phyloP scores from a whole-genome alignment of 2,888 invertebrate genomes.

The Sussaba pulchella region DNA sequence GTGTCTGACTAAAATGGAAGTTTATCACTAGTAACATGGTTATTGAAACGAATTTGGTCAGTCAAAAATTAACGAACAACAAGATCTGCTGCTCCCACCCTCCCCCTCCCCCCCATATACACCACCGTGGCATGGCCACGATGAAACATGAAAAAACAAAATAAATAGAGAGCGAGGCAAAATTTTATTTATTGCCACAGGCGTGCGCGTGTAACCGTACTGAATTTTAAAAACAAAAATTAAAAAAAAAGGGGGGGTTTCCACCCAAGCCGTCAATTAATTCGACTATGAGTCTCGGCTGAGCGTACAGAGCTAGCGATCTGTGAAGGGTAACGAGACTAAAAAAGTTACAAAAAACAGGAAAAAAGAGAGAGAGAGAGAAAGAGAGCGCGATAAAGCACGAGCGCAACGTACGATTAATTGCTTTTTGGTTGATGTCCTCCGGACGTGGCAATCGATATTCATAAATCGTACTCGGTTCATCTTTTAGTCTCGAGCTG shows the following conservation, averaged over 20 bases:
- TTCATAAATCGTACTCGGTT: constrained; percentile 42
- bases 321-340: constrained; percentile 20
- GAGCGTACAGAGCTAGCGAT: constrained; percentile 10
- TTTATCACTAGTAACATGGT: constrained; percentile 24
- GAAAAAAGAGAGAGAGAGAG: constrained; percentile 10
- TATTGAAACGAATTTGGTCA: neutral
- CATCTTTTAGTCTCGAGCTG: constrained; percentile 32
- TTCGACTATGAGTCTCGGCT: constrained; percentile 48
- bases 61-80: no score
- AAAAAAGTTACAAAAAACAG: constrained; percentile 7
- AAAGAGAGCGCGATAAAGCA: no score
- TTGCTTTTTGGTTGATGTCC: constrained; percentile 53
- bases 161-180: neutral
- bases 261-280: constrained; percentile 59
- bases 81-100: no score
- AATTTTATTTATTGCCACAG: no score
- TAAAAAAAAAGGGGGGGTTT: no score
- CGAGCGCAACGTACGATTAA: constrained; percentile 50
- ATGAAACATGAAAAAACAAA: constrained; percentile 5
- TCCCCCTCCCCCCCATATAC: no score
- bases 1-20: constrained; percentile 2
- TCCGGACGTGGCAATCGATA: constrained; percentile 32
- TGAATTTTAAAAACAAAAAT: constrained; percentile 56
- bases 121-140: no score
- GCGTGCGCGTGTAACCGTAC: constrained; percentile 8